phyloP scores from a whole-genome alignment of 2,113 vertebrate genomes.

The Mormyrus lacerda region DNA sequence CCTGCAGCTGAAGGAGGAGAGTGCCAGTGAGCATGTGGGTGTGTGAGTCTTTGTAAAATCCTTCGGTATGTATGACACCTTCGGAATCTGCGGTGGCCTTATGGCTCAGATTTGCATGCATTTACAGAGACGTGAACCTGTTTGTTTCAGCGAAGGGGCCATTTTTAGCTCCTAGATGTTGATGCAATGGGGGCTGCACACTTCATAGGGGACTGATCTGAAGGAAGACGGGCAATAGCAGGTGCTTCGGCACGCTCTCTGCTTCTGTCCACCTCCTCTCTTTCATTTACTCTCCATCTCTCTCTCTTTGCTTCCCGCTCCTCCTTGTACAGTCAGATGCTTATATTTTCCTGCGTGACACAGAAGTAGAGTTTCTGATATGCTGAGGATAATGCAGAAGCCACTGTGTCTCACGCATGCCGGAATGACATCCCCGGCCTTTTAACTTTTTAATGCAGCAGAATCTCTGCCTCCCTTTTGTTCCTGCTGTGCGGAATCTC shows the following conservation, averaged over 20 bases:
- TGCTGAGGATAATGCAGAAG: not conserved
- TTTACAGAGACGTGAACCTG: not conserved
- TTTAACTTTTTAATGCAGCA: conserved; percentile 1
- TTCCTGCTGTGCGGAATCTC: not conserved
- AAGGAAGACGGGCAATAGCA: not conserved
- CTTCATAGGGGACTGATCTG: not conserved
- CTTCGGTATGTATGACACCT: not conserved
- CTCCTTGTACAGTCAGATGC: not conserved
- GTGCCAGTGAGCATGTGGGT: not conserved
- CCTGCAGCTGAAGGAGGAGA: not conserved
- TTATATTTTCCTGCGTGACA: not conserved
- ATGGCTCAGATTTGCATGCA: not conserved
- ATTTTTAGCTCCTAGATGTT: not conserved
- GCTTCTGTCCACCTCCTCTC: not conserved
- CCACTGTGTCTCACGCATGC: not conserved
- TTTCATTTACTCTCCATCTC: not conserved
- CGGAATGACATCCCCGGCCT: not conserved
- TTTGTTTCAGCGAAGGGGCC: not conserved
- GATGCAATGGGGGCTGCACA: not conserved
- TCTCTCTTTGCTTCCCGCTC: not conserved
- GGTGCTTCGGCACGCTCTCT: not conserved
- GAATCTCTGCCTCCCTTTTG: not conserved
- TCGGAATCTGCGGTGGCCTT: not conserved
- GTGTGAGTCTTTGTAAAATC: not conserved
- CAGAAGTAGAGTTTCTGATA: not conserved